These are phyloP conservation scores for Heliconius nattereri DNA, from an alignment of 1,140 invertebrate genomes.

Conservation along the genomic window DNA sequence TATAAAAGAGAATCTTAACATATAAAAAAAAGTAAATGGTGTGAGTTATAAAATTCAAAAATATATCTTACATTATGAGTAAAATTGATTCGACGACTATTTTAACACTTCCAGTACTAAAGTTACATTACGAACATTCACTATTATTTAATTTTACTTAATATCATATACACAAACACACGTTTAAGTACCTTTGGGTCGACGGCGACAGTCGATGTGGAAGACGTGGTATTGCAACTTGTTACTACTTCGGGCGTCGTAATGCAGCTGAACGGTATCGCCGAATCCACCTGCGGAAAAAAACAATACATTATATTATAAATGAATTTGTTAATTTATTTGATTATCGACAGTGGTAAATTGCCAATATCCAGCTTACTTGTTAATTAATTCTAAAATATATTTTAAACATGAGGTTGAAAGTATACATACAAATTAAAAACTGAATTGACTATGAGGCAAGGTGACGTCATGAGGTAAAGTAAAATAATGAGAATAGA, in stretches of 20 bases:
- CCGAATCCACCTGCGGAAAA: constrained; percentile 69
- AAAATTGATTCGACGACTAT: neutral
- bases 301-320: constrained; percentile 17
- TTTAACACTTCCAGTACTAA: too few relatives aligned
- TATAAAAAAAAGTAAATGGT: constrained; percentile 49
- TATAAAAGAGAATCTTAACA: neutral
- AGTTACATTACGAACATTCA: too few relatives aligned
- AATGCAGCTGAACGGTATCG: constrained; percentile 78
- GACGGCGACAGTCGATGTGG: constrained; percentile 56
- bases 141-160: too few relatives aligned
- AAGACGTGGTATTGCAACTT: constrained; percentile 69
- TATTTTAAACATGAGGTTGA: neutral
- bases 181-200: constrained; percentile 64
- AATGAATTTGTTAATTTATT: neutral
- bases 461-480: too few relatives aligned
- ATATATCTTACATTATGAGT: neutral
- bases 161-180: too few relatives aligned
- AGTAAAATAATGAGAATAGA: too few relatives aligned
- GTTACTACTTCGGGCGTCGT: constrained; percentile 74
- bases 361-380: constrained; percentile 7
- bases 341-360: constrained; percentile 4
- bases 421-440: neutral
- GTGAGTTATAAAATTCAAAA: constrained; percentile 32
- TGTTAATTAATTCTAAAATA: neutral
- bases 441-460: neutral